Conservation (phyloP, 2,113 vertebrate species). For the Trochalopteron elliotii region DNA sequence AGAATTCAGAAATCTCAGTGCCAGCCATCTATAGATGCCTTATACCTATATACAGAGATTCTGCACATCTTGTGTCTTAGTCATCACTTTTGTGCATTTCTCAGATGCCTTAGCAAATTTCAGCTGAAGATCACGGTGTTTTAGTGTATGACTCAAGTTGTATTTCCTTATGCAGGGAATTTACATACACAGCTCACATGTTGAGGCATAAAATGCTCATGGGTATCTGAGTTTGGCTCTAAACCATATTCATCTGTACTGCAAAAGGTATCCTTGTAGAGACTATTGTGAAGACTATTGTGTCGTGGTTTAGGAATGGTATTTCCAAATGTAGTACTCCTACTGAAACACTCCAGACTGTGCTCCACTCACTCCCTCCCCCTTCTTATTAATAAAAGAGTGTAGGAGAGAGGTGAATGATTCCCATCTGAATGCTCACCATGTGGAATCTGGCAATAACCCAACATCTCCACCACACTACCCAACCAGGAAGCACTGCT, state of each 20-base stretch:
- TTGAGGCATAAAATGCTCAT: neutral
- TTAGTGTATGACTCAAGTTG: neutral
- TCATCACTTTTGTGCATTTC: neutral
- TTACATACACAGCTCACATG: accelerated
- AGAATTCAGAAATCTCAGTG: neutral
- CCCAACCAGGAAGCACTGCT: neutral
- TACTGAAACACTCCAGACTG: neutral
- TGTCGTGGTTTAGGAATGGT: neutral
- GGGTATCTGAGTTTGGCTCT: neutral
- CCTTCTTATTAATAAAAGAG: neutral
- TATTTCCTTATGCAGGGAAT: neutral
- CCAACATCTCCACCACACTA: neutral
- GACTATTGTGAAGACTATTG: neutral
- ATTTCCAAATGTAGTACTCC: neutral
- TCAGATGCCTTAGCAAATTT: neutral
- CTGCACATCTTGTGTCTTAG: neutral
- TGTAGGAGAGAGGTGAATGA: neutral
- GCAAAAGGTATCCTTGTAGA: neutral
- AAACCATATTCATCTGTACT: neutral
- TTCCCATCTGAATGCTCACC: neutral
- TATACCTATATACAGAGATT: neutral
- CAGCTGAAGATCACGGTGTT: neutral
- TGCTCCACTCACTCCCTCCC: accelerated
- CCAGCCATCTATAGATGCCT: neutral
- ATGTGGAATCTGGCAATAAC: neutral